Percentiles rank a stretch among this genome's conserved stretches.
Evolutionary conservation across 2,888 invertebrate genomes (phyloP).

Genomic region (Ichneumon xanthorius): DNA sequence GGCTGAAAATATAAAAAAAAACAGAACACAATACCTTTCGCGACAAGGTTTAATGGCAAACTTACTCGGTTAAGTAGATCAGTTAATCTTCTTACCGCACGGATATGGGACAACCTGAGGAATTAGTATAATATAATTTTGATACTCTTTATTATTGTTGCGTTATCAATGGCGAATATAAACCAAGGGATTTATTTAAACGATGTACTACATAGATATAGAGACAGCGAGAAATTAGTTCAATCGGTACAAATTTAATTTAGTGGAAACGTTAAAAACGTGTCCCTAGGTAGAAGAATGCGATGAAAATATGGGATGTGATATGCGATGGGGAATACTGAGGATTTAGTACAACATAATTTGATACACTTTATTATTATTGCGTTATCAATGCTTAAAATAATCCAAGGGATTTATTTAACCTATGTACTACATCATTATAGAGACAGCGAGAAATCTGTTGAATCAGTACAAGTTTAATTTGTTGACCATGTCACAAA

Average conservation of each 20-base stretch:
- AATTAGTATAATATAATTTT: not conserved
- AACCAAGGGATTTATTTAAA: not conserved
- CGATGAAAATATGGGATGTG: not conserved
- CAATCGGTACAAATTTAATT: not conserved
- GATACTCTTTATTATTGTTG: not conserved
- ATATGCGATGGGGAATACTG: not conserved
- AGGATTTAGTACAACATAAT: not conserved
- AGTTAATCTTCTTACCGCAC: not conserved
- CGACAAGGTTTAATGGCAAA: not conserved
- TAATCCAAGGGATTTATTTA: not conserved
- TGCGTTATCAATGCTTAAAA: not conserved
- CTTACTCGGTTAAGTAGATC: not conserved
- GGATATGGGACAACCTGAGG: not conserved
- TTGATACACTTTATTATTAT: not conserved
- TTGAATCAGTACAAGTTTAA: not conserved
- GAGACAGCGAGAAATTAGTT: not conserved
- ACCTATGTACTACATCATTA: not conserved
- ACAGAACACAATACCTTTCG: not conserved
- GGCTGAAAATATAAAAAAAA: not conserved
- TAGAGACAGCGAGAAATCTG: not conserved
- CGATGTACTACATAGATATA: not conserved
- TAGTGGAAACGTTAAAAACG: not conserved
- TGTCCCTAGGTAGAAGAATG: conserved; percentile 48
- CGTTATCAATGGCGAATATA: not conserved
- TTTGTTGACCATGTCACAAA: not conserved